Evolutionary conservation across 2,113 vertebrate species (phyloP).

Genomic region (Hemichromis elongatus): DNA sequence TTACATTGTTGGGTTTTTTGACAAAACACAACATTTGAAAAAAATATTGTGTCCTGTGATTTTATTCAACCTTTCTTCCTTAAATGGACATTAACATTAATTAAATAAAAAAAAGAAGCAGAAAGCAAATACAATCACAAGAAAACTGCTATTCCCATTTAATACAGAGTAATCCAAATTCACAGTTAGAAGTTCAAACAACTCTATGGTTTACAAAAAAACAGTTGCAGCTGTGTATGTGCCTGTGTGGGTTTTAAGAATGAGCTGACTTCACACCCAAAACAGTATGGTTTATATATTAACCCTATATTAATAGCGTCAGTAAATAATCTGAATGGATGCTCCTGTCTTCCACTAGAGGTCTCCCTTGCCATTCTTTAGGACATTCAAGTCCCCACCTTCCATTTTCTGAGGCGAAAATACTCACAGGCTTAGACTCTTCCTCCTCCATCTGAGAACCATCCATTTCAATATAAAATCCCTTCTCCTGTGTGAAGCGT

Average conservation of each 20-base stretch:
- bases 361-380: slow-evolving; percentile 55
- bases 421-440: neutral
- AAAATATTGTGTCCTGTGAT: neutral
- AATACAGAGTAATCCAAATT: neutral
- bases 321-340: neutral
- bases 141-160: neutral
- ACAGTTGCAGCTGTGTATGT: neutral
- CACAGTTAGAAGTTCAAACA: neutral
- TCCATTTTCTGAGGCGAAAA: slow-evolving; percentile 58
- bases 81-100: neutral
- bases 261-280: neutral
- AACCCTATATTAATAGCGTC: neutral
- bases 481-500: neutral
- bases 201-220: neutral
- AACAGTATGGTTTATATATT: neutral
- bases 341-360: slow-evolving; percentile 46
- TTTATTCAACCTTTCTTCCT: neutral
- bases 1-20: neutral
- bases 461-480: slow-evolving; percentile 46
- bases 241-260: neutral
- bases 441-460: slow-evolving; percentile 36
- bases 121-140: neutral
- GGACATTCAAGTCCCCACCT: neutral
- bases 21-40: neutral
- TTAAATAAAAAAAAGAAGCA: neutral